These are phyloP conservation scores for Poecilus cupreus DNA, from an alignment of 2,888 invertebrate species.

Conservation along the genomic window DNA sequence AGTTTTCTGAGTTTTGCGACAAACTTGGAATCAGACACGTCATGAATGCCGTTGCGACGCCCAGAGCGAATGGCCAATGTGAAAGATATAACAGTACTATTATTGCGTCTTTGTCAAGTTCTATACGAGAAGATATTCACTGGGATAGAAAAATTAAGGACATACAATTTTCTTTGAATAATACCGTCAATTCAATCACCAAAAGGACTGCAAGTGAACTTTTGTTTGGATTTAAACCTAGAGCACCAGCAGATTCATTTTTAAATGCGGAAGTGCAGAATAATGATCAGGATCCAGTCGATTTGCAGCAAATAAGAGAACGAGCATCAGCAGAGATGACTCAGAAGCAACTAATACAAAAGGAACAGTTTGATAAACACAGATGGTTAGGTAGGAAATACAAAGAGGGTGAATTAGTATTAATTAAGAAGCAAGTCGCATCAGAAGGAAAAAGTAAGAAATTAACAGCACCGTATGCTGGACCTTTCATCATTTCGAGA, in stretches of 20 bases:
- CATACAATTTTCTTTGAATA: neutral
- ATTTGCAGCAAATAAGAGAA: slow-evolving; percentile 47
- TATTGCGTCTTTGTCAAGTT: neutral
- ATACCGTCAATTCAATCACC: slow-evolving; percentile 54
- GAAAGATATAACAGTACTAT: neutral
- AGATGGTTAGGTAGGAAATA: slow-evolving; percentile 50
- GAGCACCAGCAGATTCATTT: slow-evolving; percentile 47
- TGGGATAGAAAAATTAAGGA: neutral
- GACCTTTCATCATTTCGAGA: slow-evolving; percentile 60
- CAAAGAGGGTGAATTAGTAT: slow-evolving; percentile 60
- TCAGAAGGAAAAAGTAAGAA: slow-evolving; percentile 59
- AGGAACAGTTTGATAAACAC: slow-evolving; percentile 56
- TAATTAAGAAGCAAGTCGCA: slow-evolving; percentile 59
- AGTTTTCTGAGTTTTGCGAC: neutral
- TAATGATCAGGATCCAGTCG: slow-evolving; percentile 54
- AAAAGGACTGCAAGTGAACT: slow-evolving; percentile 62
- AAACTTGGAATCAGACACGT: neutral
- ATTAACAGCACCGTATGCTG: slow-evolving; percentile 59
- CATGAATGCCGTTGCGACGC: slow-evolving; percentile 4
- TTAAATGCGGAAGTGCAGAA: slow-evolving; percentile 60
- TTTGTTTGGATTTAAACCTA: slow-evolving; percentile 61
- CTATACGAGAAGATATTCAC: neutral
- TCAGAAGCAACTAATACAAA: slow-evolving; percentile 54
- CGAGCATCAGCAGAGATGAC: slow-evolving; percentile 37
- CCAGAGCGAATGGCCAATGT: neutral